These are phyloP conservation scores for Ophion costatus DNA, from an alignment of 2,888 invertebrate species.

Conservation along the genomic window DNA sequence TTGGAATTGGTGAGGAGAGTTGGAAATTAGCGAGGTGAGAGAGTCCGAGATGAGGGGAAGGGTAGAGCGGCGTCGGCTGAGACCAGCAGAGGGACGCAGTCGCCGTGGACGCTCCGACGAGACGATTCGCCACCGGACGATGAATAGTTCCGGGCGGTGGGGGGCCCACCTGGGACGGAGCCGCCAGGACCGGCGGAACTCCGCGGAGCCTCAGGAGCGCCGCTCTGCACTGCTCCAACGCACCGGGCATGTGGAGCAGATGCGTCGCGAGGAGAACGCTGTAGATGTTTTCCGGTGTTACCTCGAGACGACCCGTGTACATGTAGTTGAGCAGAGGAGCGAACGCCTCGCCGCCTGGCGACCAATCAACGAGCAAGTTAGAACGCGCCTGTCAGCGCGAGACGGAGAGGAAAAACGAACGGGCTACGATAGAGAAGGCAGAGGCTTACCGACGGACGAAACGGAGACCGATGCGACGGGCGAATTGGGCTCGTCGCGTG, in stretches of 20 bases:
- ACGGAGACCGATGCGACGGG: slow-evolving; percentile 79
- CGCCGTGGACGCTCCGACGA: slow-evolving; percentile 74
- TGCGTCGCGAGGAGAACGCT: slow-evolving; percentile 89
- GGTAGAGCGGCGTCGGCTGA: slow-evolving; percentile 70
- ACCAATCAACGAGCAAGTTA: slow-evolving; percentile 1
- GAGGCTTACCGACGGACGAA: slow-evolving; percentile 80
- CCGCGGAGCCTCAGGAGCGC: slow-evolving; percentile 86
- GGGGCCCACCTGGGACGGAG: slow-evolving; percentile 16
- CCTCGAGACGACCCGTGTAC: slow-evolving; percentile 90
- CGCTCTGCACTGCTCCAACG: slow-evolving; percentile 88
- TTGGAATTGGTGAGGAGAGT: slow-evolving; percentile 74
- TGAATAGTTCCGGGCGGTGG: slow-evolving; percentile 70
- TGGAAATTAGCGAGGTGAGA: slow-evolving; percentile 79
- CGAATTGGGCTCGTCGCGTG: slow-evolving; percentile 55
- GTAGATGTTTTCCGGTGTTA: slow-evolving; percentile 89
- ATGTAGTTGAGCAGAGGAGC: slow-evolving; percentile 89
- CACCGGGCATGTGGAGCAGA: slow-evolving; percentile 90
- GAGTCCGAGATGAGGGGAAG: slow-evolving; percentile 74
- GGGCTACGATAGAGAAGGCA: neutral
- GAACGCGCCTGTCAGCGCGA: neutral
- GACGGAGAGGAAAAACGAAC: neutral
- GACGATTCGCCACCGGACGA: slow-evolving; percentile 80
- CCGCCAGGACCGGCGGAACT: slow-evolving; percentile 69
- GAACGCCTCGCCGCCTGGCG: slow-evolving; percentile 84
- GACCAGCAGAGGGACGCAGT: slow-evolving; percentile 72